Base-by-base conservation (phyloP, 2,888 invertebrate genomes). In the Phragmatobia fuliginosa region DNA sequence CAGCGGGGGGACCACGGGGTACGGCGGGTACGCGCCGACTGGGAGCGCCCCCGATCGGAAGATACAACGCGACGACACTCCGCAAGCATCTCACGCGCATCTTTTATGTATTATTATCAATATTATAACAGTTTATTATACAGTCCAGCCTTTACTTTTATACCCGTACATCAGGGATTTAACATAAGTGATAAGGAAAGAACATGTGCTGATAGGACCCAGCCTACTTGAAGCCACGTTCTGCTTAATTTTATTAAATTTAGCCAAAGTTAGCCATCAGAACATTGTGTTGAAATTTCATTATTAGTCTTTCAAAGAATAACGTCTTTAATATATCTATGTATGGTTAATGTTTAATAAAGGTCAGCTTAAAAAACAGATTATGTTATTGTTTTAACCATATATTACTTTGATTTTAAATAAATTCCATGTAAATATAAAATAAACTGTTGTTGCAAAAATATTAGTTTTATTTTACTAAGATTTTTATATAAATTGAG, bases 371-470 rank as follows among this genome's bases (percentile, higher is more conserved):
- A 18, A 65, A 56, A 38, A 28, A 36, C 11, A 18, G 41, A 14
- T 7, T 45, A 45, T 7, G 2, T 33, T 70, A 61, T 62, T 65
- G 62, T 62, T 10, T 41, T 60, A 56, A 6, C 10, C 33, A 33
- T 41, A 56, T 28, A 28, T 56, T 64, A n/a, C 52, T 62, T 62
- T 67, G 31, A 69, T 66, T 52, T 61, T 41, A 45, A 79, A 70
- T 71, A 67, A 67, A 74, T 75, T 80, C 67, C 62, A 61, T 81
- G 82, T 80, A 81, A 82, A 82, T 80, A 80, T 74, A n/a, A 62
- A 81, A 76, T 80, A 81, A 77, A 75, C 61, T 70, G 72, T 76
- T 73, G 74, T 83, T 79, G 79, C 83, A 79, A 66, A 73, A 76
- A 64, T 16, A 61, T 64, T 72, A 58, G 67, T 62, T 66, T 71